Evolutionary conservation across 2,113 vertebrate species (phyloP).

Genomic region (Rallus limicola): DNA sequence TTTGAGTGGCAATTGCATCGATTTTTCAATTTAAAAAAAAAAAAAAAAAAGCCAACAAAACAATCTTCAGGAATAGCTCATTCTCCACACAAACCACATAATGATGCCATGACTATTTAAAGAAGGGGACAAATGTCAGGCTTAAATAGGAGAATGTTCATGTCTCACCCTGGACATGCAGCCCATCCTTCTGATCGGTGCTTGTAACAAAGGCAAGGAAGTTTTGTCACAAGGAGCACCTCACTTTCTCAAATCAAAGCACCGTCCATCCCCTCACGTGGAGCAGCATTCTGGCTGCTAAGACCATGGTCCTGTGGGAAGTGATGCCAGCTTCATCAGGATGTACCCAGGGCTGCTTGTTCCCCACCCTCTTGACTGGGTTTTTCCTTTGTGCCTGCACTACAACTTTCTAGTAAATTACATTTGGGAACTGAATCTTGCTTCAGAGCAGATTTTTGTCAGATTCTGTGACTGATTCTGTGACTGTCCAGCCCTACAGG

Average conservation of each 20-base stretch:
- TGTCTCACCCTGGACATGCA: neutral
- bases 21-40: neutral
- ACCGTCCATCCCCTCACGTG: neutral
- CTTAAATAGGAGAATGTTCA: neutral
- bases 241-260: neutral
- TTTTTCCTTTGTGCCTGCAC: neutral
- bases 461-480: neutral
- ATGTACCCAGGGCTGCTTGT: neutral
- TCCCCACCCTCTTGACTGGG: neutral
- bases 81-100: neutral
- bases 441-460: neutral
- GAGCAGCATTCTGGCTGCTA: neutral
- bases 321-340: neutral
- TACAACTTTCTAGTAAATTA: neutral
- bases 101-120: neutral
- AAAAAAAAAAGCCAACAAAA: neutral
- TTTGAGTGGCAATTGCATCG: neutral
- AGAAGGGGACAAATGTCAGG: neutral
- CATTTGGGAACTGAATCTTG: neutral
- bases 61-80: neutral
- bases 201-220: neutral
- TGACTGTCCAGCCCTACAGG: neutral
- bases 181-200: neutral
- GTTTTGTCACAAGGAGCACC: neutral
- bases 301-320: neutral